Evolutionary conservation across 23 tunicate genomes (phyloP), one percentile per base, ranked within the genome.

Genomic region (Ciona savignyi): DNA sequence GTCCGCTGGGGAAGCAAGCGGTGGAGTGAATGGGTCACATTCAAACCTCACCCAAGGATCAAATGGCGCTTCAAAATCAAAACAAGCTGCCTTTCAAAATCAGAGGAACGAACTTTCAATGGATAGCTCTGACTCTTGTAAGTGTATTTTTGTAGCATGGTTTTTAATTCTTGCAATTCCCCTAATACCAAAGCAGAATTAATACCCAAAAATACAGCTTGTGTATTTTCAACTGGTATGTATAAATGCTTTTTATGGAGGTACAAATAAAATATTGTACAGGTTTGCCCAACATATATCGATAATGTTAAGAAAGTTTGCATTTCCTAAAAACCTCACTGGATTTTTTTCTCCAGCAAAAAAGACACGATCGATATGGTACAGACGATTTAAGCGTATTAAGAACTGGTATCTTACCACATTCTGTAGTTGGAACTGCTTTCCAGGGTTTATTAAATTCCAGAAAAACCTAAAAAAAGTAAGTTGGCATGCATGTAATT

Each of bases 351-450:
- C 15, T 49, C 30, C 29, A 73, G 77, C 77, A 62, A 51, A 56
- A 4, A 62, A 15, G 15, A 21, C 32, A 27, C 24, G 1, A 27
- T 32, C 34, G 1, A 62, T 42, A 21, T 63, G 69, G 69, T 29
- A 32, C 1, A 4, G 70, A 4, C 27, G 60, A 29, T 11, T 61
- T 1, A 29, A 23, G 30, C 42, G 29, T 9, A 3, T 67, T 3
- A 4, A 78, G 28, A 29, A 32, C 2, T 79, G 92, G 74, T 81
- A 68, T 69, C 61, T 60, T 1, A 68, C 32, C 26, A 24, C 42
- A 33, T 93, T 80, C 65, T 93, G 98, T 68, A 35, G 75, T 9
- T 93, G 98, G 98, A 42, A 80, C 30, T 86, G 85, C 63, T 84
- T 63, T 23, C 74, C 88, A 0, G n/a, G 74, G 29, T 93, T 93